Evolutionary conservation across 2,113 vertebrate genomes (phyloP).

Genomic region (Phoxinus phoxinus): DNA sequence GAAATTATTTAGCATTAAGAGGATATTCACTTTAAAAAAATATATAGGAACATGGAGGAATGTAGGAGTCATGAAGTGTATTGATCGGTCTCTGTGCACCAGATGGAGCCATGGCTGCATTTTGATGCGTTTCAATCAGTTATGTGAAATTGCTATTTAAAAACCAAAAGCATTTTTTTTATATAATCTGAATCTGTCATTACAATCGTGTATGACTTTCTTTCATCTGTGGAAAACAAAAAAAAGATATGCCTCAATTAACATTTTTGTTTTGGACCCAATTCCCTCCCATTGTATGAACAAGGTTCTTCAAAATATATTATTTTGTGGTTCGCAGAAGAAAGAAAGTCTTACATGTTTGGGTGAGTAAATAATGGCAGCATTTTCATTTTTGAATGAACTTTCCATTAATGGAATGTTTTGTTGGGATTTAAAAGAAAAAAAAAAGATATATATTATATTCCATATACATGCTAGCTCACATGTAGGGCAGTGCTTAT

Average conservation of each 20-base stretch:
- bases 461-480: background rate
- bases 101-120: conserved; percentile 74
- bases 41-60: background rate
- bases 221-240: background rate
- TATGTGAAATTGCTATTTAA: background rate
- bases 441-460: background rate
- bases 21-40: background rate
- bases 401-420: background rate
- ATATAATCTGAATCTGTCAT: background rate
- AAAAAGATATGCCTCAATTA: background rate
- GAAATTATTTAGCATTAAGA: background rate
- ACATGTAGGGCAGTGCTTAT: background rate
- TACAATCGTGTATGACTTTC: background rate
- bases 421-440: no score
- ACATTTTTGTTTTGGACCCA: background rate
- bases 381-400: background rate
- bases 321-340: background rate
- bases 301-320: background rate
- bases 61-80: conserved; percentile 10
- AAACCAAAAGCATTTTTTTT: background rate
- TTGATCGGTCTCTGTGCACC: conserved; percentile 59
- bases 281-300: background rate
- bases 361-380: background rate
- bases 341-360: background rate
- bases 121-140: conserved; percentile 25